phyloP scores from a whole-genome alignment of 2,113 vertebrate genomes.

The Microtus montanus region DNA sequence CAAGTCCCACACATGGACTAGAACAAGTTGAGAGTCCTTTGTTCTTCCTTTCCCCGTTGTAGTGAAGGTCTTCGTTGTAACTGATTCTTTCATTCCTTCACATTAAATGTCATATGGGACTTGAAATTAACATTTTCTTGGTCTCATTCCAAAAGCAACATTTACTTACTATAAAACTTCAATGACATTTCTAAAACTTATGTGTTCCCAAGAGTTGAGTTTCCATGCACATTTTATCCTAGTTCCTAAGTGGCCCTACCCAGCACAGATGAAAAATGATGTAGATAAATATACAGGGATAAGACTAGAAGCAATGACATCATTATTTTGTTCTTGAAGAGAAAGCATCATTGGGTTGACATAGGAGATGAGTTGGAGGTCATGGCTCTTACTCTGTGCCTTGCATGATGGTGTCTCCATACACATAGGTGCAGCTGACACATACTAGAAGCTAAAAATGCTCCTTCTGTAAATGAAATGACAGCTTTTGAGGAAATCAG shows the following conservation, averaged over 20 bases:
- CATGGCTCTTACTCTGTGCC: neutral
- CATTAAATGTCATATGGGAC: neutral
- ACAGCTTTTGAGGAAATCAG: neutral
- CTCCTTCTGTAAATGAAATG: neutral
- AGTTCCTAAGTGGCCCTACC: neutral
- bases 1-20: too few species aligned
- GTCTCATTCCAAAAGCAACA: neutral
- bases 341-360: neutral
- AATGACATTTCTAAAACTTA: neutral
- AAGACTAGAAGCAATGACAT: neutral
- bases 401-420: neutral
- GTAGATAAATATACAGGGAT: neutral
- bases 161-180: neutral
- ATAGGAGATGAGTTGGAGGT: neutral
- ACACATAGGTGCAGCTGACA: accelerated
- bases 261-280: neutral
- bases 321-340: neutral
- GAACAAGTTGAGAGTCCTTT: too few species aligned
- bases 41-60: accelerated
- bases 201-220: neutral
- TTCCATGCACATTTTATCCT: neutral
- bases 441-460: neutral
- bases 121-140: too few species aligned
- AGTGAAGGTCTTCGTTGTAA: too few species aligned
- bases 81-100: neutral